Percentiles rank a stretch among this genome's conserved stretches.
phyloP scores from a whole-genome alignment of 2,113 vertebrate genomes.

The Carlito syrichta region DNA sequence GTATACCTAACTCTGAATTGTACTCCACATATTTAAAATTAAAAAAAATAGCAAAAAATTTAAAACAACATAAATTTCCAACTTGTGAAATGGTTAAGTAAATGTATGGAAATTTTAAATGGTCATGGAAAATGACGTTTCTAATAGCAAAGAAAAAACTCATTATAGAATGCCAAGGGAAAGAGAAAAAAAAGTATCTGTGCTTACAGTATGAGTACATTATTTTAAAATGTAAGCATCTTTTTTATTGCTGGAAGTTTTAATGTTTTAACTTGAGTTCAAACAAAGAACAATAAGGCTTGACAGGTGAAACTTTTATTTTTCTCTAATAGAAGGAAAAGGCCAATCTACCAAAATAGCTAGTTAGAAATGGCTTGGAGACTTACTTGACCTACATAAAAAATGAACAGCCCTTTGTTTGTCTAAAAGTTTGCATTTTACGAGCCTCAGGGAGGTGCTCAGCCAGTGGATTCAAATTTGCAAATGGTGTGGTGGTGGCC shows the following conservation, averaged over 20 bases:
- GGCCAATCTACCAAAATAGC: not conserved
- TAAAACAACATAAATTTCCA: not conserved
- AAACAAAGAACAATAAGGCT: not conserved
- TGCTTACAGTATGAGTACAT: not conserved
- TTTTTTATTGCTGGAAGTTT: not conserved
- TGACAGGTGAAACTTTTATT: not conserved
- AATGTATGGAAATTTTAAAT: not conserved
- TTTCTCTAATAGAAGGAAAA: not conserved
- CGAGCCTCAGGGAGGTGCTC: not conserved
- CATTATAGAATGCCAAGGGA: not conserved
- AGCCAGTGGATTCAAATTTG: not conserved
- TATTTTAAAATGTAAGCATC: not conserved
- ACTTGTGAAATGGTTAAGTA: not conserved
- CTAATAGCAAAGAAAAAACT: not conserved
- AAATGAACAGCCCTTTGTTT: not conserved
- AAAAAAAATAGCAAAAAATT: too few relatives aligned
- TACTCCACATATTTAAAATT: too few relatives aligned
- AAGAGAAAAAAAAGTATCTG: not conserved
- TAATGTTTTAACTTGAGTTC: not conserved
- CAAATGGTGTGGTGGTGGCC: not conserved
- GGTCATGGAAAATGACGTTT: not conserved
- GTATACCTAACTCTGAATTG: too few relatives aligned
- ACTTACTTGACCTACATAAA: not conserved
- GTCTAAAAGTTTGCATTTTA: not conserved
- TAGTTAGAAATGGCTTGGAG: not conserved